Conservation (phyloP, 2,113 vertebrate species). For the Stictonetta naevosa region DNA sequence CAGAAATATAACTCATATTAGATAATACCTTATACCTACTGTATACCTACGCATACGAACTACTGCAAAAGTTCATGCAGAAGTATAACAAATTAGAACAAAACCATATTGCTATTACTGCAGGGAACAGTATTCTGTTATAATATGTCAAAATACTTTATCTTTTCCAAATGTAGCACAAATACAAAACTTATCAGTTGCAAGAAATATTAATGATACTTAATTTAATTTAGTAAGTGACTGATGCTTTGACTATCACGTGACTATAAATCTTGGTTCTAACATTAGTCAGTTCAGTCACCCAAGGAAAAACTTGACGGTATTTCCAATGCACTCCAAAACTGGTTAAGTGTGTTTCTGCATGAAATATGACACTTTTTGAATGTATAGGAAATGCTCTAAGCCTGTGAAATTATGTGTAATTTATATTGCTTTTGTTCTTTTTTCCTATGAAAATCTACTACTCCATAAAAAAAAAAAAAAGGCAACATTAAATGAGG, state of each 20-base stretch:
- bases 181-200: background rate
- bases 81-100: background rate
- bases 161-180: background rate
- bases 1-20: background rate
- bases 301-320: background rate
- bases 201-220: background rate
- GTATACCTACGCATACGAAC: background rate
- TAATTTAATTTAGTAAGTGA: background rate
- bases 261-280: background rate
- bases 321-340: background rate
- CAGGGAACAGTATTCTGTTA: background rate
- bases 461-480: background rate
- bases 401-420: background rate
- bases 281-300: background rate
- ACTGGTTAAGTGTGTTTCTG: background rate
- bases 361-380: background rate
- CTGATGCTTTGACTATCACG: background rate
- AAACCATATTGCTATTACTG: background rate
- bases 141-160: background rate
- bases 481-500: background rate
- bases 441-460: background rate
- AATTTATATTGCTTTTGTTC: background rate
- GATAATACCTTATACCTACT: background rate
- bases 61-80: background rate
- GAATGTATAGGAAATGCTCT: background rate